Percentiles rank a stretch among this genome's conserved stretches.
Conservation (phyloP, 92 coral and sea anemone species). For the Metridium senile region DNA sequence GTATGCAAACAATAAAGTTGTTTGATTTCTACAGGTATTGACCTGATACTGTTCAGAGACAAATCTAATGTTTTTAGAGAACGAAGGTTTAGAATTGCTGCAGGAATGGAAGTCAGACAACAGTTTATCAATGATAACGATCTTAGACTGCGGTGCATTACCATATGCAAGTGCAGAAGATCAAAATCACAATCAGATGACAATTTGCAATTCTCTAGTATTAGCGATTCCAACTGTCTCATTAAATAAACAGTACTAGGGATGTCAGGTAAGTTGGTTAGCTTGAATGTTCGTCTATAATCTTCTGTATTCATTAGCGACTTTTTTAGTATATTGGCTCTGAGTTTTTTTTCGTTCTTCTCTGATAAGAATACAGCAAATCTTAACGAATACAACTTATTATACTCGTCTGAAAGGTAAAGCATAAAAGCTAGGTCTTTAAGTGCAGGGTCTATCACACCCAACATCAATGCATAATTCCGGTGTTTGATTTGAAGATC, state of each 20-base stretch:
- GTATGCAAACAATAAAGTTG: slow-evolving; percentile 18
- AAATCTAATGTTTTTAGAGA: slow-evolving; percentile 46
- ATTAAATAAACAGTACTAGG: slow-evolving; percentile 52
- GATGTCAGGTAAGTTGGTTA: slow-evolving; percentile 34
- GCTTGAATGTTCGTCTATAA: slow-evolving; percentile 39
- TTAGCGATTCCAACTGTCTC: slow-evolving; percentile 22
- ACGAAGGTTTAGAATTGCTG: slow-evolving; percentile 25
- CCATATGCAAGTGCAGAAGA: not conserved
- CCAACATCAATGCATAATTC: not conserved
- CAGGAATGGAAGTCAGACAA: slow-evolving; percentile 35
- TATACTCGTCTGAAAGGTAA: slow-evolving; percentile 42
- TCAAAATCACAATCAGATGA: slow-evolving; percentile 12
- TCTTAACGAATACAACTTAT: slow-evolving; percentile 31
- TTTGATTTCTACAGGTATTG: slow-evolving; percentile 23
- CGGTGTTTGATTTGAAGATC: not conserved
- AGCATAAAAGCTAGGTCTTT: slow-evolving; percentile 54
- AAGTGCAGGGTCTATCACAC: slow-evolving; percentile 29
- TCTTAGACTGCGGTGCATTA: not conserved
- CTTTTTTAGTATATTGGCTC: slow-evolving; percentile 32
- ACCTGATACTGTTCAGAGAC: slow-evolving; percentile 32
- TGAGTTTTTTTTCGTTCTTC: slow-evolving; percentile 48
- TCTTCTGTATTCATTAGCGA: slow-evolving; percentile 12
- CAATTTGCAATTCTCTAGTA: slow-evolving; percentile 25
- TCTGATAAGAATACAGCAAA: slow-evolving; percentile 47
- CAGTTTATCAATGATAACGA: slow-evolving; percentile 30